Percentiles rank a stretch among this genome's conserved stretches.
These are phyloP conservation scores for Macrobrachium rosenbergii DNA, from an alignment of 1,140 invertebrate species.

Conservation along the genomic window DNA sequence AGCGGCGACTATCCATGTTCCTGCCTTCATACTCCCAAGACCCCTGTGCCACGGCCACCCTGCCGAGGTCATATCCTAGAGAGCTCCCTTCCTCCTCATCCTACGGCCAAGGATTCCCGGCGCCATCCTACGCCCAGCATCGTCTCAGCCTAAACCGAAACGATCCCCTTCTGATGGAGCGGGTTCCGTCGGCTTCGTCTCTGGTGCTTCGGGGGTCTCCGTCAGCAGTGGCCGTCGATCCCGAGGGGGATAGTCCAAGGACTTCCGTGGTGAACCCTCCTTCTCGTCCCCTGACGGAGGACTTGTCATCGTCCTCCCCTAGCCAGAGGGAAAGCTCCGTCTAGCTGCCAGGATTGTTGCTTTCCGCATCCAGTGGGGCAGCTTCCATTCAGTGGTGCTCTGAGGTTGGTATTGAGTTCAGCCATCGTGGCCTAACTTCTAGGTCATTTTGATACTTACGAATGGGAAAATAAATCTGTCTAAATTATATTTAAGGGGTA, in stretches of 20 bases:
- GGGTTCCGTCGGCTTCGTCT: background rate
- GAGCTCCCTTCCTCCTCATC: background rate
- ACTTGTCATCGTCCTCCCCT: conserved; percentile 1
- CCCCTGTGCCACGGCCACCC: conserved; percentile 10
- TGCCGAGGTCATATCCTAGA: conserved; percentile 1
- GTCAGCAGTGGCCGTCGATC: background rate
- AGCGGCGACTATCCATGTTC: background rate
- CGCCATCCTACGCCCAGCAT: conserved; percentile 34
- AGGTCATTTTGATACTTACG: too few species aligned
- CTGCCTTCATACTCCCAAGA: conserved; percentile 18
- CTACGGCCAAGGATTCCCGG: conserved; percentile 13
- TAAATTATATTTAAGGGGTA: too few species aligned
- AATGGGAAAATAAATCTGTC: too few species aligned
- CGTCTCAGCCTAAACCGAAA: conserved; percentile 29
- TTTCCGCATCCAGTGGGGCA: background rate
- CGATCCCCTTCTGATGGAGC: background rate
- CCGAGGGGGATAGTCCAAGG: background rate
- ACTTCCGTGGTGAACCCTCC: background rate
- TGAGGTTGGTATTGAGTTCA: too few species aligned
- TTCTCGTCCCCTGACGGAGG: background rate
- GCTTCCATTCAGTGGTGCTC: background rate
- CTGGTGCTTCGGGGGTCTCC: conserved; percentile 16
- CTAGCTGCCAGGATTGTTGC: background rate
- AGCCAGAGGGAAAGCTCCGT: conserved; percentile 41
- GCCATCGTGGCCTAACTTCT: too few species aligned